A percentile compares a stretch with the other conserved stretches of the same genome.
phyloP scores from a whole-genome alignment of 37 sponge, comb jelly and placozoan species.

The Aphrocallistes beatrix region DNA sequence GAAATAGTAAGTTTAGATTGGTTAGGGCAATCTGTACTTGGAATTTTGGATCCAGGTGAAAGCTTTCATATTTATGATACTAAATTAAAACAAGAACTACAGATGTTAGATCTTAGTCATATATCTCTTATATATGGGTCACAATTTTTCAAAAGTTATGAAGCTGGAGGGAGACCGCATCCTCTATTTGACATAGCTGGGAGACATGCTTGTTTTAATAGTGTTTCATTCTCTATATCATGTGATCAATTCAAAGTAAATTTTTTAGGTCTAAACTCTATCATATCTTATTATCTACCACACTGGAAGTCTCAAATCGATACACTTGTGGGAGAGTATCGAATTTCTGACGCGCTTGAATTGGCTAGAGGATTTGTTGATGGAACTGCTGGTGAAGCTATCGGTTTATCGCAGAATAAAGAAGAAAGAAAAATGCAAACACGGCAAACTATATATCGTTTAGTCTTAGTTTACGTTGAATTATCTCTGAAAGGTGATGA shows the following conservation, averaged over 20 bases:
- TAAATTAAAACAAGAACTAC: neutral
- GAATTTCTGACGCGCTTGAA: neutral
- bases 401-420: neutral
- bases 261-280: neutral
- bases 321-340: neutral
- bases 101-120: neutral
- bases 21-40: neutral
- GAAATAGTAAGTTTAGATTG: neutral
- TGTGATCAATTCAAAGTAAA: neutral
- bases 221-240: neutral
- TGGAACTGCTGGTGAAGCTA: neutral
- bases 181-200: neutral
- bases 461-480: neutral
- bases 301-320: neutral
- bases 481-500: neutral
- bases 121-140: neutral
- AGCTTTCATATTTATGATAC: neutral
- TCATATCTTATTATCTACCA: neutral
- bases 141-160: conserved; percentile 2
- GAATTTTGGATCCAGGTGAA: neutral
- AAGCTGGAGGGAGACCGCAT: neutral
- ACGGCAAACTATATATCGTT: neutral
- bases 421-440: neutral
- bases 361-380: neutral
- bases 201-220: neutral